Conservation (phyloP, 1,140 invertebrate genomes). For the Zaprionus gabonicus region DNA sequence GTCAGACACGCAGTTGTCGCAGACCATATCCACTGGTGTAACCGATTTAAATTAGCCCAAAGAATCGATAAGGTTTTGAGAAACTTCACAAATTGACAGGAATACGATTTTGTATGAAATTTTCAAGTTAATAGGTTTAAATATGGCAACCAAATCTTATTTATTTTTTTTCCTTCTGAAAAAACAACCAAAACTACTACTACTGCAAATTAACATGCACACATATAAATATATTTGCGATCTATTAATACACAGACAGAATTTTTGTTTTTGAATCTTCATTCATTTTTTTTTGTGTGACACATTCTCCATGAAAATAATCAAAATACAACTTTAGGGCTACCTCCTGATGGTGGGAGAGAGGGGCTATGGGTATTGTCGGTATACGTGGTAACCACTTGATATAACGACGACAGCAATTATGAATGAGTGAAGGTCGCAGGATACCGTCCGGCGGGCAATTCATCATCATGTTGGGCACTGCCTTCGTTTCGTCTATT, state of each 20-base stretch:
- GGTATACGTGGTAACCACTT: slow-evolving; percentile 51
- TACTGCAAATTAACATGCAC: too few relatives aligned
- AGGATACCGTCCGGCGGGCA: slow-evolving; percentile 65
- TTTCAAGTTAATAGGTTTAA: too few relatives aligned
- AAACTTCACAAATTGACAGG: neutral
- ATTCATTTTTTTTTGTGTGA: neutral
- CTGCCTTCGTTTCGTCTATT: slow-evolving; percentile 39
- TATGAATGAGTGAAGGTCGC: slow-evolving; percentile 78
- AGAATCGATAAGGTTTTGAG: neutral
- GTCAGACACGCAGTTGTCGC: slow-evolving; percentile 17
- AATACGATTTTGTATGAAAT: too few relatives aligned
- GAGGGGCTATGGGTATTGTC: slow-evolving; percentile 7
- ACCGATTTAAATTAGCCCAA: slow-evolving; percentile 36
- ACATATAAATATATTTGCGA: neutral
- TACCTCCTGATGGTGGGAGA: neutral
- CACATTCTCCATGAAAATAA: neutral
- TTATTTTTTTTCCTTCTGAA: too few relatives aligned
- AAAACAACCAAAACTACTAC: too few relatives aligned
- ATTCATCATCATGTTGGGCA: slow-evolving; percentile 68
- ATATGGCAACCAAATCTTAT: too few relatives aligned
- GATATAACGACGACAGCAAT: slow-evolving; percentile 81
- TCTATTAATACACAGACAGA: neutral
- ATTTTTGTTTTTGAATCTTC: neutral
- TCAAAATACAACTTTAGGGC: neutral
- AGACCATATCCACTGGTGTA: slow-evolving; percentile 8